Evolutionary conservation across 2,888 invertebrate genomes (phyloP).

Genomic region (Epistrophe grossulariae): DNA sequence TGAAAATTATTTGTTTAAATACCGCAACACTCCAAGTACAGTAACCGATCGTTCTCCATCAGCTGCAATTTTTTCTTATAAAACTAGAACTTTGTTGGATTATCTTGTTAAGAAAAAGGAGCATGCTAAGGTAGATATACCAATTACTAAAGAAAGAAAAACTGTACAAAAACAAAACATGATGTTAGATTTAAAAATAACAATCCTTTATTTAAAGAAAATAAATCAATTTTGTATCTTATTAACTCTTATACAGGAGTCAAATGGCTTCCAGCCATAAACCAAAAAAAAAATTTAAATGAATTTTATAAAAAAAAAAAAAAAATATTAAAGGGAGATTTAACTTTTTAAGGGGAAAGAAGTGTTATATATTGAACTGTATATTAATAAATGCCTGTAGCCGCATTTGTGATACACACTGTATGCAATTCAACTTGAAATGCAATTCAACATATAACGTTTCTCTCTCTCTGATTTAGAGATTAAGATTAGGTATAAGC

Average conservation of each 20-base stretch:
- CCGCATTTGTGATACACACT: no score
- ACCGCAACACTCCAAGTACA: conserved; percentile 21
- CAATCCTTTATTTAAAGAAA: conserved; percentile 13
- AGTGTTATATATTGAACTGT: no score
- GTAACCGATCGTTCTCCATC: background rate
- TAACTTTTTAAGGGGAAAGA: no score
- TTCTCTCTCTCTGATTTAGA: no score
- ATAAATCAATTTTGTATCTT: conserved; percentile 15
- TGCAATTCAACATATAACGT: no score
- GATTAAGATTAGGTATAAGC: no score
- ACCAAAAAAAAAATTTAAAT: background rate
- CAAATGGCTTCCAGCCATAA: background rate
- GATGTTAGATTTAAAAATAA: no score
- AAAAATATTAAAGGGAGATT: no score
- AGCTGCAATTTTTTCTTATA: conserved; percentile 6
- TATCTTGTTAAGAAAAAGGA: conserved; percentile 17
- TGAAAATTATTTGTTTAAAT: conserved; percentile 25
- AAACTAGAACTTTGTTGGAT: background rate
- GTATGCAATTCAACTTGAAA: no score
- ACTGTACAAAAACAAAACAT: conserved; percentile 18
- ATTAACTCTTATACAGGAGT: background rate
- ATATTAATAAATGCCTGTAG: no score
- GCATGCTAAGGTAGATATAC: conserved; percentile 4
- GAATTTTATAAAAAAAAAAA: no score
- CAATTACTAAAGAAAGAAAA: background rate